Conservation (phyloP, 2,113 vertebrate genomes). For the Blennius ocellaris region DNA sequence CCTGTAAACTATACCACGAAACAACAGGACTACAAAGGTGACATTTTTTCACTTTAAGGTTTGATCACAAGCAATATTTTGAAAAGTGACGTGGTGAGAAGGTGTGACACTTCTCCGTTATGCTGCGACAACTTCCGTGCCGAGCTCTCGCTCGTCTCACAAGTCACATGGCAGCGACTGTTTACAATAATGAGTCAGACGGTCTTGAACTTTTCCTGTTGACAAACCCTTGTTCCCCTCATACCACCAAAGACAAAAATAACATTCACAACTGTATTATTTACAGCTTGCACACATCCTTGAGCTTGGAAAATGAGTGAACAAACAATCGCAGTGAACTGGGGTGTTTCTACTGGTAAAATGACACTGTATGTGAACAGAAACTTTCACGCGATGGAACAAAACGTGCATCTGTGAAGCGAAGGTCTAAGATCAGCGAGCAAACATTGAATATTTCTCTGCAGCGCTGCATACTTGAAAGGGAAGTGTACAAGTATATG, state of each 20-base stretch:
- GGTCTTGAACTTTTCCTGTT: constrained; percentile 6
- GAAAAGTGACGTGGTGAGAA: neutral
- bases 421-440: no score
- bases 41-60: neutral
- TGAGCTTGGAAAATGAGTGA: neutral
- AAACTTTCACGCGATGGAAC: no score
- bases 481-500: no score
- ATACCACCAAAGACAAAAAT: neutral
- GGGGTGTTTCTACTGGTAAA: no score
- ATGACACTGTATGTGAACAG: no score
- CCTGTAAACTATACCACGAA: neutral
- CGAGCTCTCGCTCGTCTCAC: no score
- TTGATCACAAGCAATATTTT: neutral
- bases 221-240: neutral
- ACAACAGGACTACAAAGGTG: neutral
- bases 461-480: no score
- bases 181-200: neutral
- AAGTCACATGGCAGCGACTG: neutral
- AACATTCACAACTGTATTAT: neutral
- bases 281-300: neutral
- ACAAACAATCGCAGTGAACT: neutral
- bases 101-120: neutral
- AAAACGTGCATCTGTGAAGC: no score
- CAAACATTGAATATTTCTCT: no score
- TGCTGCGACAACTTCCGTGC: neutral